A percentile compares a stretch with the other conserved stretches of the same genome.
phyloP scores from a whole-genome alignment of 2,797 vertebrate genomes.

The Meriones psammophilus region DNA sequence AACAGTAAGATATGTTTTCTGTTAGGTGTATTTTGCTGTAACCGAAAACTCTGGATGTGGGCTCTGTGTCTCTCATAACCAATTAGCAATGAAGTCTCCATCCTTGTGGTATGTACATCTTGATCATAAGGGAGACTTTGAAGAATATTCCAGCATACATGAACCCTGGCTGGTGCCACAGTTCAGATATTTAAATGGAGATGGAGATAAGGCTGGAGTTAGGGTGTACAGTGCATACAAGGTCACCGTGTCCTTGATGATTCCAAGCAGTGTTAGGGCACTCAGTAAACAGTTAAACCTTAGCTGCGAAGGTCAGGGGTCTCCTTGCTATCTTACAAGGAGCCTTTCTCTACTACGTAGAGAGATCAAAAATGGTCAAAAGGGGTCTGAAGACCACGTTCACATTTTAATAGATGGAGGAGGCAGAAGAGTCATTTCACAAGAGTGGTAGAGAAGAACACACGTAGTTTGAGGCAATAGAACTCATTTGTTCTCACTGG shows the following conservation, averaged over 20 bases:
- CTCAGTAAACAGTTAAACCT: neutral
- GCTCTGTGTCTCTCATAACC: neutral
- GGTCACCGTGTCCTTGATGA: neutral
- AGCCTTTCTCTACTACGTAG: neutral
- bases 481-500: no score
- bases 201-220: neutral
- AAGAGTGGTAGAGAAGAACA: neutral
- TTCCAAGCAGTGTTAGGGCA: neutral
- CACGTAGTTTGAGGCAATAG: no score
- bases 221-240: neutral
- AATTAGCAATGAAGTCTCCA: neutral
- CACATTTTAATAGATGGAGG: neutral
- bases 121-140: neutral
- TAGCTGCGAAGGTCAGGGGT: neutral
- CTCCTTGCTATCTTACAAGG: neutral
- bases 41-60: neutral
- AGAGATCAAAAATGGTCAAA: neutral
- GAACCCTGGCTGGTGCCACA: neutral
- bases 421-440: neutral
- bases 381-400: neutral
- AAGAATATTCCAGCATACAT: neutral
- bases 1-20: neutral
- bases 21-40: neutral
- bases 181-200: neutral
- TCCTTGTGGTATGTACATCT: neutral